A percentile compares a stretch with the other conserved stretches of the same genome.
Evolutionary conservation across 2,113 vertebrate species (phyloP).

Genomic region (Alosa alosa): DNA sequence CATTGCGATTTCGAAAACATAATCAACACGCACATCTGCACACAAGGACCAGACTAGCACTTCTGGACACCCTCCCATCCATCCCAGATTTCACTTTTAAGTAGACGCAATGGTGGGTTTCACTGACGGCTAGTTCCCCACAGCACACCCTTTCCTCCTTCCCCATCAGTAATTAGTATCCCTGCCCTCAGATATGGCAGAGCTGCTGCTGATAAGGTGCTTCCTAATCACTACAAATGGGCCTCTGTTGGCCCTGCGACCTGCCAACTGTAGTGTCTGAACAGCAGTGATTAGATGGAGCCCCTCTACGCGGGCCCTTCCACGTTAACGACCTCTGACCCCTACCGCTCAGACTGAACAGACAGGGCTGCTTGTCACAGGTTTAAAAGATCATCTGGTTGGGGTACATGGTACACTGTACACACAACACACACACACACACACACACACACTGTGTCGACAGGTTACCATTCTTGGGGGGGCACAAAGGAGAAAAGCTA

Average conservation of each 20-base stretch:
- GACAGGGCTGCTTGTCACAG: neutral
- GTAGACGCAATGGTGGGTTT: neutral
- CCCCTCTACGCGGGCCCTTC: neutral
- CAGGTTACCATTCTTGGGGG: neutral
- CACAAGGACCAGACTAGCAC: neutral
- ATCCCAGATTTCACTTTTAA: neutral
- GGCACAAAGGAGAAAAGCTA: neutral
- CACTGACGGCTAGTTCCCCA: neutral
- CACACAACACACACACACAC: neutral
- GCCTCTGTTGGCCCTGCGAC: neutral
- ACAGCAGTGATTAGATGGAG: neutral
- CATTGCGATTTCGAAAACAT: neutral
- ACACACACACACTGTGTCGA: neutral
- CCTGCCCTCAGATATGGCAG: neutral
- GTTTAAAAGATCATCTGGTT: neutral
- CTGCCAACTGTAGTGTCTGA: neutral
- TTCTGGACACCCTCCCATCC: neutral
- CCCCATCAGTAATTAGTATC: neutral
- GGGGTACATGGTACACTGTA: neutral
- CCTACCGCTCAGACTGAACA: neutral
- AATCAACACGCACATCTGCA: neutral
- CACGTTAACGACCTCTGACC: neutral
- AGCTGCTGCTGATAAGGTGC: neutral
- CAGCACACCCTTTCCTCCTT: neutral
- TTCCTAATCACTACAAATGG: constrained; percentile 16